phyloP scores from a whole-genome alignment of 2,888 invertebrate species.

The Orthosia gothica region DNA sequence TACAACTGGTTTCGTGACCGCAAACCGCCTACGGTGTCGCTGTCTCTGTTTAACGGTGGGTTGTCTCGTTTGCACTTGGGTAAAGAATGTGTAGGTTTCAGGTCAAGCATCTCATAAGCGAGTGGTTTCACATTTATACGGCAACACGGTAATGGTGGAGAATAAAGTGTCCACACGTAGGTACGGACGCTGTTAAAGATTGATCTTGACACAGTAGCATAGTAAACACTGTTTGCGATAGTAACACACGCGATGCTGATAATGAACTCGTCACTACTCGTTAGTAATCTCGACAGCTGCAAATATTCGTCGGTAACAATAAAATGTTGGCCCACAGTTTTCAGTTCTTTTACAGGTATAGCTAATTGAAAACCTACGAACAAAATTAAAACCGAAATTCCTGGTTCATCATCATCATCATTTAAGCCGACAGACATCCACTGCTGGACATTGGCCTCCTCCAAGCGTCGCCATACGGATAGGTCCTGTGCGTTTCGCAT shows the following conservation, averaged over 20 bases:
- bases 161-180: conserved; percentile 7
- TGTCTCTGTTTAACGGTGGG: conserved; percentile 66
- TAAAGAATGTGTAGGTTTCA: conserved; percentile 80
- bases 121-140: conserved; percentile 62
- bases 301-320: not conserved
- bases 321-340: not conserved
- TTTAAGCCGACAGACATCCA: too few species aligned
- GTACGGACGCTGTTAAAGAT: not conserved
- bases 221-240: conserved; percentile 24
- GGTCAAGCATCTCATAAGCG: conserved; percentile 78
- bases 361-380: too few species aligned
- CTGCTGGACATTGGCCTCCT: too few species aligned
- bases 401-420: too few species aligned
- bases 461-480: too few species aligned
- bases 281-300: conserved; percentile 7
- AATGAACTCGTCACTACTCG: conserved; percentile 1
- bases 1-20: conserved; percentile 85
- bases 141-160: conserved; percentile 41
- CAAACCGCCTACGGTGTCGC: conserved; percentile 75
- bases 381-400: not conserved
- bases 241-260: conserved; percentile 11
- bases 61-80: conserved; percentile 73
- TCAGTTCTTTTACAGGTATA: not conserved
- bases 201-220: conserved; percentile 43
- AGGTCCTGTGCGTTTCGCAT: too few species aligned